Conservation (phyloP, 2,888 invertebrate species). For the Drosophila lutescens region DNA sequence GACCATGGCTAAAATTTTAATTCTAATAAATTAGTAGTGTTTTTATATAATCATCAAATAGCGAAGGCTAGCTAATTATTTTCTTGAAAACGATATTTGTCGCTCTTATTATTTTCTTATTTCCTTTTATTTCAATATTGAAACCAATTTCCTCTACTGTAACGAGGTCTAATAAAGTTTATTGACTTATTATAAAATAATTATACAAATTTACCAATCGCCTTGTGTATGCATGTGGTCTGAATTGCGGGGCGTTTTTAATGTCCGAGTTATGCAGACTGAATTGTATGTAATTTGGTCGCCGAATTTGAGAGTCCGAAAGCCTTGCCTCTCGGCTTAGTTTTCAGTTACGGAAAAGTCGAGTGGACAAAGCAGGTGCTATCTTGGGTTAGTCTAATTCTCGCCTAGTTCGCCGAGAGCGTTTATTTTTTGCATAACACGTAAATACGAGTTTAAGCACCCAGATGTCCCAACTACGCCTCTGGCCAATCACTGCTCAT, state of each 20-base stretch:
- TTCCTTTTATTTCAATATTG: not conserved
- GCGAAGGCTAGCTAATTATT: not conserved
- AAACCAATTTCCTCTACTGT: constrained; percentile 6
- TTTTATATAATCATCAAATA: too few species aligned
- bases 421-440: constrained; percentile 26
- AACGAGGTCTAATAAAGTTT: not conserved
- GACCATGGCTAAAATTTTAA: not conserved
- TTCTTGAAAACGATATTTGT: not conserved
- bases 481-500: constrained; percentile 42
- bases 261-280: constrained; percentile 9
- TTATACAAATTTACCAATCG: constrained; percentile 9
- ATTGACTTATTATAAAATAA: constrained; percentile 6
- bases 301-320: not conserved
- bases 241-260: constrained; percentile 1
- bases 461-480: constrained; percentile 15
- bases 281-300: constrained; percentile 24
- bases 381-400: constrained; percentile 6
- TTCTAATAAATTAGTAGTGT: not conserved
- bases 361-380: constrained; percentile 1
- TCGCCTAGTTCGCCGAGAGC: constrained; percentile 2
- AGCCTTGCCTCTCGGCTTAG: too few species aligned
- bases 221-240: constrained; percentile 1
- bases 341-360: constrained; percentile 1
- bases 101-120: not conserved
- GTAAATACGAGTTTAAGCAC: not conserved